Evolutionary conservation across 2,113 vertebrate genomes (phyloP), one percentile per base, ranked within the genome.

Genomic region (Puntigrus tetrazona): DNA sequence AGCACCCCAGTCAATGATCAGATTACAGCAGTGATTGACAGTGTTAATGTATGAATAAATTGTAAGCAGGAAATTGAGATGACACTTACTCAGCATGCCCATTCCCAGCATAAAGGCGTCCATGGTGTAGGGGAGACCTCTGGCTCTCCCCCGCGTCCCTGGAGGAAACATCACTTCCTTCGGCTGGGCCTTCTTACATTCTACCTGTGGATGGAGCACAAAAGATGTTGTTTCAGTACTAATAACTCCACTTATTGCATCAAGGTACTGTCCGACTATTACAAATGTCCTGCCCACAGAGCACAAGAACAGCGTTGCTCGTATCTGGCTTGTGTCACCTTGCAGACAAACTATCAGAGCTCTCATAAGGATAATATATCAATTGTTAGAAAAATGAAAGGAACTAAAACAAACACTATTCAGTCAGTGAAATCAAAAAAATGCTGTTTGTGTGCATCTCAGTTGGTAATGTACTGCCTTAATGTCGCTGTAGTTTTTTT

Each of bases 81-180:
- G 52, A 10, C 69, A 96, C 96, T 96, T 94, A 97, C 96, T 96
- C 89, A 97, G 94, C 96, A 97, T 97, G 87, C 96, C 96, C 96
- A 97, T 97, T 87, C 96, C 96, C 13, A 97, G 94, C 96, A 97
- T 97, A 87, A 97, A 97, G 11, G 96, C 96, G 78, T 97, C 96
- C 96, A 97, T 96, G 92, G 96, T 96, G 82, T 97, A 97, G 59
- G 96, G 96, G 50, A 97, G 92, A 38, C 96, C 96, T 85, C 96
- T 95, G 82, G 96, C 96, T 91, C 96, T 93, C 88, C 96, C 96
- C 93, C 96, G 94, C 27, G 96, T 96, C 92, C 96, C 96, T 76
- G 96, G 96, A 73, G 96, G 96, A 92, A 97, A 97, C 96, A 97
- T 97, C 93, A 97, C 96, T 93, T 97, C 96, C 91, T 97, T 97